phyloP scores from a whole-genome alignment of 2,797 vertebrate species.

The Myripristis murdjan region DNA sequence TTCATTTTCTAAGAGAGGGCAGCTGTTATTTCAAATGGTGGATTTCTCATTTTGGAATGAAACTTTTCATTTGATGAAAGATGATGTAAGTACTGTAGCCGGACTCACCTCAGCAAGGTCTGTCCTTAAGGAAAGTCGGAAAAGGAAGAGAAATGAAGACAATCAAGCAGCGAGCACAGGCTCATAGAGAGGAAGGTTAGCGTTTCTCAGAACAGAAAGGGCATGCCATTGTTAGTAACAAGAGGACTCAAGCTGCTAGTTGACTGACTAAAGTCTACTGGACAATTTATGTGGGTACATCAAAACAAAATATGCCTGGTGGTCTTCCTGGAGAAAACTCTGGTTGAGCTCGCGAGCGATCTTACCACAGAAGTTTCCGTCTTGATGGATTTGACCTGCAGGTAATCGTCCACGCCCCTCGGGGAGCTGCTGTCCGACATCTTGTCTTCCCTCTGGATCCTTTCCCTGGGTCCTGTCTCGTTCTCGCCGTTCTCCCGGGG shows the following conservation, averaged over 20 bases:
- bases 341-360: no score
- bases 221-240: slow-evolving; percentile 54
- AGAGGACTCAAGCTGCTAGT: no score
- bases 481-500: slow-evolving; percentile 78
- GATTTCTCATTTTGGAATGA: background rate
- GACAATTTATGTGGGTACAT: background rate
- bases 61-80: slow-evolving; percentile 11
- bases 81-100: slow-evolving; percentile 12
- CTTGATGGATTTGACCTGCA: slow-evolving; percentile 92
- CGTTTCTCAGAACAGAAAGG: background rate
- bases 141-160: slow-evolving; percentile 72
- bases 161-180: slow-evolving; percentile 66
- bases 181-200: slow-evolving; percentile 65
- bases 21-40: background rate
- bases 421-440: slow-evolving; percentile 82
- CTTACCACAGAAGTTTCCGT: slow-evolving; percentile 94
- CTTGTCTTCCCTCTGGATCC: slow-evolving; percentile 78
- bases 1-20: background rate
- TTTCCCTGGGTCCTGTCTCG: slow-evolving; percentile 75
- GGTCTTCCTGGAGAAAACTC: no score
- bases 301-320: no score
- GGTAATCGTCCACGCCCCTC: slow-evolving; percentile 87
- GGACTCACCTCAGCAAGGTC: slow-evolving; percentile 97
- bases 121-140: slow-evolving; percentile 92
- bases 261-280: background rate